A percentile compares a stretch with the other conserved stretches of the same genome.
Conservation (phyloP, 2,888 invertebrate genomes). For the Salticus scenicus region DNA sequence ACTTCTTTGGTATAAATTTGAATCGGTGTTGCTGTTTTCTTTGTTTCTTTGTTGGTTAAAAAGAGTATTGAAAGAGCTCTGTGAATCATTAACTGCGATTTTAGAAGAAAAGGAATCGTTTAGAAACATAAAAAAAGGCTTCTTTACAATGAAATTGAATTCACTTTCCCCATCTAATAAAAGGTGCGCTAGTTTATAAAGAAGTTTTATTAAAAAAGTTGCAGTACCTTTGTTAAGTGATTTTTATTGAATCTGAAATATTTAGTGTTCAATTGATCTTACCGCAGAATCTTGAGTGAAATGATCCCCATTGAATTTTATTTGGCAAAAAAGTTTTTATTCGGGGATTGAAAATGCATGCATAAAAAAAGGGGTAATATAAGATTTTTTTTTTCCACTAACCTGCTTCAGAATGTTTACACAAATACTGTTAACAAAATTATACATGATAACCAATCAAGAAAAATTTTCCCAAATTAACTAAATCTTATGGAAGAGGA, state of each 20-base stretch:
- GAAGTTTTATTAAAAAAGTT: background rate
- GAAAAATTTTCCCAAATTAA: too few species aligned
- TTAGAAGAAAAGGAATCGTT: constrained; percentile 45
- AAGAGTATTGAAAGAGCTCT: constrained; percentile 13
- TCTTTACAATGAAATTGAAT: constrained; percentile 53
- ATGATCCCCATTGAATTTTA: too few species aligned
- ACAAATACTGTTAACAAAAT: too few species aligned
- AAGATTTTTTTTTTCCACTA: too few species aligned
- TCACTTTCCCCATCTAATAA: constrained; percentile 23
- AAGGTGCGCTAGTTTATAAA: background rate
- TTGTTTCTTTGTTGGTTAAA: constrained; percentile 54
- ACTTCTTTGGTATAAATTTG: constrained; percentile 29
- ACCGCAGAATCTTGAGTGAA: too few species aligned
- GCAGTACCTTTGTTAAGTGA: background rate
- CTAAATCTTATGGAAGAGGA: too few species aligned
- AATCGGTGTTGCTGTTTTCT: constrained; percentile 44
- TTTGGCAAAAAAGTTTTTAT: too few species aligned
- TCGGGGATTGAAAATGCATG: too few species aligned
- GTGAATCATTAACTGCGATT: constrained; percentile 59
- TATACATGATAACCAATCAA: too few species aligned
- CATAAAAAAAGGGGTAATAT: too few species aligned
- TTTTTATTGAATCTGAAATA: background rate
- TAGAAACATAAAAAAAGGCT: constrained; percentile 45
- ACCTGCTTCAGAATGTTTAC: too few species aligned
- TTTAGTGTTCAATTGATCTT: background rate